A percentile compares a stretch with the other conserved stretches of the same genome.
These are phyloP conservation scores for Barbus barbus DNA, from an alignment of 2,113 vertebrate species.

Conservation along the genomic window DNA sequence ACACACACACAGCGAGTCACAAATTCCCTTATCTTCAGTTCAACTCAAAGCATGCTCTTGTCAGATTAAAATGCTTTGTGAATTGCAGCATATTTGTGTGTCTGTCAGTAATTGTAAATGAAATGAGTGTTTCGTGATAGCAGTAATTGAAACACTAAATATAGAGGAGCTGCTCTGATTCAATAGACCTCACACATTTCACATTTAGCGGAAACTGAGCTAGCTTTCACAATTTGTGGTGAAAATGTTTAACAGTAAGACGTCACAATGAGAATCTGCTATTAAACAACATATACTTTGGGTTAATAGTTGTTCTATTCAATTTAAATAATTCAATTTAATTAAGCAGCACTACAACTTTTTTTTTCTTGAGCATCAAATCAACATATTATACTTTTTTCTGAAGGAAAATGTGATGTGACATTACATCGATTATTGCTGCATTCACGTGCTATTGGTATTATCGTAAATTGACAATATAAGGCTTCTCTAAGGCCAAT, in stretches of 20 bases:
- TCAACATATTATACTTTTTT: too few species aligned
- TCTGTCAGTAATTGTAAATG: slow-evolving; percentile 43
- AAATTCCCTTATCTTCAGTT: slow-evolving; percentile 7
- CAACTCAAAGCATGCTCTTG: slow-evolving; percentile 31
- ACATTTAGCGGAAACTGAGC: background rate
- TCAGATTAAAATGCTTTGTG: slow-evolving; percentile 56
- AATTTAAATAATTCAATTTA: too few species aligned
- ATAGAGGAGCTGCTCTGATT: slow-evolving; percentile 25
- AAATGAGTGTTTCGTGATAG: slow-evolving; percentile 43
- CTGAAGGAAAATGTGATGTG: too few species aligned
- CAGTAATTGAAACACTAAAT: slow-evolving; percentile 61
- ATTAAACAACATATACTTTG: background rate
- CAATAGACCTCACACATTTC: background rate
- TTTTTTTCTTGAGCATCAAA: too few species aligned
- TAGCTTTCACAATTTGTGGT: background rate
- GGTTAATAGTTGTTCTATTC: too few species aligned
- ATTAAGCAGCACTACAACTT: too few species aligned
- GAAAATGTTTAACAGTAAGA: background rate
- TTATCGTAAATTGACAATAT: too few species aligned
- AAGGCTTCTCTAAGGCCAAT: too few species aligned
- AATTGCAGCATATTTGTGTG: slow-evolving; percentile 44
- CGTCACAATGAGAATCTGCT: background rate
- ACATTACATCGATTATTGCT: too few species aligned
- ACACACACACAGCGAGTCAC: background rate
- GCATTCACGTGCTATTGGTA: too few species aligned